These are phyloP conservation scores for Melieria picta DNA, from an alignment of 2,888 invertebrate genomes.

Conservation along the genomic window DNA sequence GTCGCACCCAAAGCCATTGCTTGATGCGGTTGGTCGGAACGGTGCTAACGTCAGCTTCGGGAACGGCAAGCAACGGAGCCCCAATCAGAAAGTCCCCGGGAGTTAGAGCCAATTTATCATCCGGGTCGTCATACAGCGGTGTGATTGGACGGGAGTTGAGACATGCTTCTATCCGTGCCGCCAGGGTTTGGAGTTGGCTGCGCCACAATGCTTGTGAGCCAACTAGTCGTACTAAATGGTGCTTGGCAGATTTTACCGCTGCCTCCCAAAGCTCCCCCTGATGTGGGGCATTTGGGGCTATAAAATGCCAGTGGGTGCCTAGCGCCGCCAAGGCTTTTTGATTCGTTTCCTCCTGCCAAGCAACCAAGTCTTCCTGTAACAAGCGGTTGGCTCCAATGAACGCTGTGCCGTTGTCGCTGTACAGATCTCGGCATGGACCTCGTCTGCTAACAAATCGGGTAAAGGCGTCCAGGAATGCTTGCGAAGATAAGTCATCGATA, in stretches of 20 bases:
- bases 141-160: constrained; percentile 8
- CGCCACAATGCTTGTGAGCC: background rate
- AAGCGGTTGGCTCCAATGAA: constrained; percentile 16
- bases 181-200: constrained; percentile 6
- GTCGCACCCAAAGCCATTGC: background rate
- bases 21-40: background rate
- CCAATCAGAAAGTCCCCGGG: background rate
- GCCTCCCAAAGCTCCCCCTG: constrained; percentile 37
- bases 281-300: constrained; percentile 29
- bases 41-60: background rate
- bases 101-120: constrained; percentile 4
- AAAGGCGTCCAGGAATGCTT: constrained; percentile 30
- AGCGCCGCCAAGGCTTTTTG: background rate
- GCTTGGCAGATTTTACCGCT: constrained; percentile 30
- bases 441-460: constrained; percentile 30
- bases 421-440: constrained; percentile 27
- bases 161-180: constrained; percentile 9
- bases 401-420: constrained; percentile 27
- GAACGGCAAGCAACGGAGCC: background rate
- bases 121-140: background rate
- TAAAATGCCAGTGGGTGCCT: constrained; percentile 4
- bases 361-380: constrained; percentile 18
- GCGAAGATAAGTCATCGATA: constrained; percentile 25
- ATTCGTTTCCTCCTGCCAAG: background rate
- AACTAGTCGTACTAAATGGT: constrained; percentile 15